phyloP scores from a whole-genome alignment of 2,797 vertebrate species.

The Phaenicophaeus curvirostris region DNA sequence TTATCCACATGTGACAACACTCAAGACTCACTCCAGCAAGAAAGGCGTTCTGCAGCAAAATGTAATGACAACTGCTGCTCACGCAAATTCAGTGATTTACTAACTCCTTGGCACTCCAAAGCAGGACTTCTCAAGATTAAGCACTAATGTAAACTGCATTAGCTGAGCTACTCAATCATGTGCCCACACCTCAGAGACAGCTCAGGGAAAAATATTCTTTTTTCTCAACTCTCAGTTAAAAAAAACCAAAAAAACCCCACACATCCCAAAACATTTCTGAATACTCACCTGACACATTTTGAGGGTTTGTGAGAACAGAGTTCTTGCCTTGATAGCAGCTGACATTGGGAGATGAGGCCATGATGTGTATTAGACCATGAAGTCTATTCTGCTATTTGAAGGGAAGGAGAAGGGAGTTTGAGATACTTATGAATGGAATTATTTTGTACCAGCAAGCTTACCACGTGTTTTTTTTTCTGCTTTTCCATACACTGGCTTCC shows the following conservation, averaged over 20 bases:
- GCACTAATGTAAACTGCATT: constrained; percentile 20
- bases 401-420: neutral
- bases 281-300: neutral
- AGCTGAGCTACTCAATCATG: constrained; percentile 48
- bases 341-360: neutral
- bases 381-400: neutral
- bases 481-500: neutral
- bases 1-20: neutral
- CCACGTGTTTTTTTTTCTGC: neutral
- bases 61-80: constrained; percentile 35
- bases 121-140: constrained; percentile 39
- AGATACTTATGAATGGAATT: neutral
- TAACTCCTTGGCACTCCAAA: constrained; percentile 26
- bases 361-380: neutral
- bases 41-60: constrained; percentile 42
- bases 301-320: neutral
- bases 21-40: constrained; percentile 36
- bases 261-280: neutral
- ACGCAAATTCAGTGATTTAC: constrained; percentile 56
- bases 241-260: neutral
- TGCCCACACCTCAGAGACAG: neutral
- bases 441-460: neutral
- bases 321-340: neutral
- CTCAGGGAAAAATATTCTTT: constrained; percentile 4
- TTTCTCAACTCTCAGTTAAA: neutral